phyloP scores from a whole-genome alignment of 2,113 vertebrate genomes.

The Scytalopus superciliaris region DNA sequence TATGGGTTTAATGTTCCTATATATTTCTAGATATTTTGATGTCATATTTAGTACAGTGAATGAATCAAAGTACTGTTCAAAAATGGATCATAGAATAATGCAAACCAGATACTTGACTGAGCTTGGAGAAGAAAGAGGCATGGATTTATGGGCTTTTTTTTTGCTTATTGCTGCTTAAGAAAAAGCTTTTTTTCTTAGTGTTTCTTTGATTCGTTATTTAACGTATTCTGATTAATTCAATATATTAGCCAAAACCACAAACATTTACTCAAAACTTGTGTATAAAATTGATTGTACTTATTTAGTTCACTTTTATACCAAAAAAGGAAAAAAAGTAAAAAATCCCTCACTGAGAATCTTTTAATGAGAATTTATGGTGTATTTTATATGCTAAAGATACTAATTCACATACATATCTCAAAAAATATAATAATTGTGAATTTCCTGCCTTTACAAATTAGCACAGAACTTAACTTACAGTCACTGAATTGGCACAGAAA shows the following conservation, averaged over 20 bases:
- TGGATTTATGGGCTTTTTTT: background rate
- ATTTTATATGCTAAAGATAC: background rate
- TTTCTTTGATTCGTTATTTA: background rate
- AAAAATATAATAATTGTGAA: background rate
- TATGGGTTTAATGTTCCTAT: background rate
- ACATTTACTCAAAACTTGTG: background rate
- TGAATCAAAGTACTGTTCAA: background rate
- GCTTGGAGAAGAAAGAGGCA: background rate
- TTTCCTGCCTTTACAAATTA: background rate
- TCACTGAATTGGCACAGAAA: background rate
- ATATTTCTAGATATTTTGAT: background rate
- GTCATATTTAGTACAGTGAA: background rate
- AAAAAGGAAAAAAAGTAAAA: background rate
- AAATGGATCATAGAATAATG: background rate
- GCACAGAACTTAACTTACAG: background rate
- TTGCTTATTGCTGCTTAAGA: background rate
- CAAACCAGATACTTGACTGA: background rate
- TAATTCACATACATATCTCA: too few species aligned
- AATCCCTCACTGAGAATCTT: background rate
- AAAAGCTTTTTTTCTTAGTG: accelerated
- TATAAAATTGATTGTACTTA: background rate
- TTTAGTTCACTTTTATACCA: background rate
- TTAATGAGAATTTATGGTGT: background rate
- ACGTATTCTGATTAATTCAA: background rate
- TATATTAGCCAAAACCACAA: background rate